A percentile compares a stretch with the other conserved stretches of the same genome.
These are phyloP conservation scores for Halictus quadricinctus DNA, from an alignment of 2,888 invertebrate species.

Conservation along the genomic window DNA sequence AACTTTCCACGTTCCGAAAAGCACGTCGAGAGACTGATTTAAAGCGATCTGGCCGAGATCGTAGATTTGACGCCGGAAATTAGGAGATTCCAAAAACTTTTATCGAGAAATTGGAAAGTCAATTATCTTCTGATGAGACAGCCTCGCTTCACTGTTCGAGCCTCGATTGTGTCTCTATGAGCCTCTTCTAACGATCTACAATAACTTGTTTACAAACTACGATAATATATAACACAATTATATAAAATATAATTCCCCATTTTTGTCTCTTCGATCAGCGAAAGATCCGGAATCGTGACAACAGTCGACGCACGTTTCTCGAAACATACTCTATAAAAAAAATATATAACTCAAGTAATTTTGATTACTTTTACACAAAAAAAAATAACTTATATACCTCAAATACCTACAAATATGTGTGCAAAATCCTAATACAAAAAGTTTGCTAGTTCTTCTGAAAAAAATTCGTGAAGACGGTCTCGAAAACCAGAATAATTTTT, in stretches of 20 bases:
- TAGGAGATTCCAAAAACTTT: neutral
- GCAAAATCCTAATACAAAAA: neutral
- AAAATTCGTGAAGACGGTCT: neutral
- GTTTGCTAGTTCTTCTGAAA: neutral
- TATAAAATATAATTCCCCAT: too few relatives aligned
- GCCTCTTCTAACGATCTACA: neutral
- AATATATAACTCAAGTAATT: too few relatives aligned
- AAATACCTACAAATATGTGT: neutral
- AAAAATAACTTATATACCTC: too few relatives aligned
- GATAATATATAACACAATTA: too few relatives aligned
- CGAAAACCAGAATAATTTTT: neutral
- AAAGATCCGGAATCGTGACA: too few relatives aligned
- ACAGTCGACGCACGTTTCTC: neutral
- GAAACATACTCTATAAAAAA: neutral
- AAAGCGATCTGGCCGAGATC: neutral
- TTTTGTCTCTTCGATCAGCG: too few relatives aligned
- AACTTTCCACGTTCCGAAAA: neutral
- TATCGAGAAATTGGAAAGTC: neutral
- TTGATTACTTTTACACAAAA: too few relatives aligned
- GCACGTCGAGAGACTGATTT: neutral
- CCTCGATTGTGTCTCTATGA: too few relatives aligned
- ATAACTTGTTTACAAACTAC: neutral
- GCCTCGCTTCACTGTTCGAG: neutral
- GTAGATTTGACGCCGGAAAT: neutral
- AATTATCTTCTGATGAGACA: neutral